Evolutionary conservation across 2,113 vertebrate species (phyloP).

Genomic region (Bombycilla garrulus): DNA sequence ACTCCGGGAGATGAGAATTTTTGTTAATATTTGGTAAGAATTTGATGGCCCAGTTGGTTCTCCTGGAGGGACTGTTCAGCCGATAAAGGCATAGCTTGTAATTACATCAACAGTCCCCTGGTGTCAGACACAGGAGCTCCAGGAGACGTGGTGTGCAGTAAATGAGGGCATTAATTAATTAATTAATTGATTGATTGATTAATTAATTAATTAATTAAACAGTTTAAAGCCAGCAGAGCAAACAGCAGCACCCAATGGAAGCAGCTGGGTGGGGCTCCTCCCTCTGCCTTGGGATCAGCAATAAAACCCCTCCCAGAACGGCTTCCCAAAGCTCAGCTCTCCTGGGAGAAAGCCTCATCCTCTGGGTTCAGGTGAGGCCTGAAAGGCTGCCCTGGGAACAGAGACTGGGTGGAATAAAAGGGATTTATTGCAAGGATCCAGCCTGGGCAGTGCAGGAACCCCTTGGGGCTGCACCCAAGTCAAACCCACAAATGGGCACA

Average conservation of each 20-base stretch:
- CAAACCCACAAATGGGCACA: too few relatives aligned
- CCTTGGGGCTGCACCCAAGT: too few relatives aligned
- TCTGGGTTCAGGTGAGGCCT: not conserved
- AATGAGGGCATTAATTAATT: not conserved
- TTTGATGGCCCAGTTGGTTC: not conserved
- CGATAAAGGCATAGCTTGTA: not conserved
- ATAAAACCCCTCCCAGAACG: not conserved
- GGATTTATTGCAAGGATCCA: too few relatives aligned
- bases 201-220: too few relatives aligned
- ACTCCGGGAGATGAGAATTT: fast-evolving
- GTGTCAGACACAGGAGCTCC: not conserved
- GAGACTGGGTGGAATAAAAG: too few relatives aligned
- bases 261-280: not conserved
- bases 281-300: slow-evolving; percentile 10
- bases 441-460: too few relatives aligned
- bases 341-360: fast-evolving
- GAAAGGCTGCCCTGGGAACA: too few relatives aligned
- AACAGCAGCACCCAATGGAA: not conserved
- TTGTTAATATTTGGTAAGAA: not conserved
- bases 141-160: not conserved
- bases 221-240: not conserved
- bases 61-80: not conserved
- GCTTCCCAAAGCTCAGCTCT: not conserved
- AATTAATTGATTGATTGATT: too few relatives aligned
- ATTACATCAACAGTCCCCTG: slow-evolving; percentile 1